A percentile compares a stretch with the other conserved stretches of the same genome.
These are phyloP conservation scores for Eulemur rubriventer DNA, from an alignment of 2,797 vertebrate genomes.

Conservation along the genomic window DNA sequence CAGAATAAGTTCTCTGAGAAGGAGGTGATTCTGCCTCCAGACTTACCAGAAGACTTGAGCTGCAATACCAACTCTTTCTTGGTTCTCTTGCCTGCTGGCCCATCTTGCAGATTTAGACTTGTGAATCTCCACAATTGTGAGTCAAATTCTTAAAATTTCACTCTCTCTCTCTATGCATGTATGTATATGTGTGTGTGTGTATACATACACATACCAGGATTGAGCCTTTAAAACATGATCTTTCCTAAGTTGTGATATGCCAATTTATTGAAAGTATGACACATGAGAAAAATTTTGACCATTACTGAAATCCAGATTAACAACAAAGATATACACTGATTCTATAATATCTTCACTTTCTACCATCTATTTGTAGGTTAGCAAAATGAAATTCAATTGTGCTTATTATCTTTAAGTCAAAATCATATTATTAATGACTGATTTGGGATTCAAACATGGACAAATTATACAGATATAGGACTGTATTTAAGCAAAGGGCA, in stretches of 20 bases:
- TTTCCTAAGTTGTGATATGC: not conserved
- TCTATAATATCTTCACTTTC: not conserved
- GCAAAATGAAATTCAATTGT: not conserved
- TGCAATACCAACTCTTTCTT: accelerated
- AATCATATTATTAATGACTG: not conserved
- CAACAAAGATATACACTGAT: not conserved
- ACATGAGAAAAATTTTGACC: not conserved
- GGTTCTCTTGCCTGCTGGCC: not conserved
- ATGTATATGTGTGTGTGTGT: too few species aligned
- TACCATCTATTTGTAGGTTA: not conserved
- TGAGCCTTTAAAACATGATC: not conserved
- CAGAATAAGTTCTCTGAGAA: not conserved
- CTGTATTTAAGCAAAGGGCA: not conserved
- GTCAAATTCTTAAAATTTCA: not conserved
- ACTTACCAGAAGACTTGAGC: not conserved
- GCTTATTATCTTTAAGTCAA: not conserved
- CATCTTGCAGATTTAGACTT: not conserved
- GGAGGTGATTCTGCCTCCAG: not conserved
- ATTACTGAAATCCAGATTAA: not conserved
- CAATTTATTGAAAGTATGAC: not conserved
- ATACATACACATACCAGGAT: not conserved
- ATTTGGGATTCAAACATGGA: not conserved
- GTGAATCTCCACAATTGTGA: not conserved
- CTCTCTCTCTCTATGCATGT: too few species aligned
- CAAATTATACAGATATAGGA: not conserved